Conservation (phyloP, 2,888 invertebrate genomes). For the Andricus curvator region DNA sequence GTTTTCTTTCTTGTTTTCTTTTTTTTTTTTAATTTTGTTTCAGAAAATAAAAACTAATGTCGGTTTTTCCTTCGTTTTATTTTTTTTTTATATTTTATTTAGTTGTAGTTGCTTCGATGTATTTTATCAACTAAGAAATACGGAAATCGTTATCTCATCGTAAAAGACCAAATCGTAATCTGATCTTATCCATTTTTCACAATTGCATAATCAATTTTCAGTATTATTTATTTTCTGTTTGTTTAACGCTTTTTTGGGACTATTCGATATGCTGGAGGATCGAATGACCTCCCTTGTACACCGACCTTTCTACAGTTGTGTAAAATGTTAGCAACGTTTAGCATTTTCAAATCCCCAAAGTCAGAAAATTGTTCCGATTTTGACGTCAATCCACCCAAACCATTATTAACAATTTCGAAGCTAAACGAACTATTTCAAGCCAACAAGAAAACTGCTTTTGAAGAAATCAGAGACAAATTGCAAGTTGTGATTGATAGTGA, state of each 20-base stretch:
- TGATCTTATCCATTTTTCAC: not conserved
- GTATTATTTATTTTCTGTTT: too few species aligned
- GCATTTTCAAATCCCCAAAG: constrained; percentile 43
- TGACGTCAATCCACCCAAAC: not conserved
- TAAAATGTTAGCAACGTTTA: constrained; percentile 37
- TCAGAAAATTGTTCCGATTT: constrained; percentile 40
- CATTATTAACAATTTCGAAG: not conserved
- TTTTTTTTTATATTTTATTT: too few species aligned
- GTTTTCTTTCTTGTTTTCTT: too few species aligned
- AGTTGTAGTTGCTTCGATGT: too few species aligned
- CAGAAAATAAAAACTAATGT: too few species aligned
- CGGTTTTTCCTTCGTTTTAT: too few species aligned
- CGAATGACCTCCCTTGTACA: constrained; percentile 43
- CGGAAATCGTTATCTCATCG: not conserved
- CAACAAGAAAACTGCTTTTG: not conserved
- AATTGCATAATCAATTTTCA: too few species aligned
- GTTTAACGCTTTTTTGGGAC: constrained; percentile 47
- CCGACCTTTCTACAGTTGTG: constrained; percentile 43
- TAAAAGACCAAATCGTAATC: not conserved
- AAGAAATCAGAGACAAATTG: not conserved
- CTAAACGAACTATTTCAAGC: not conserved
- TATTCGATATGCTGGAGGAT: constrained; percentile 42
- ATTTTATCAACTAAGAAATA: too few species aligned
- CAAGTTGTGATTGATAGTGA: not conserved
- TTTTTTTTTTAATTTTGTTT: too few species aligned